These are phyloP conservation scores for Epistrophe eligans DNA, from an alignment of 2,888 invertebrate species.

Conservation along the genomic window DNA sequence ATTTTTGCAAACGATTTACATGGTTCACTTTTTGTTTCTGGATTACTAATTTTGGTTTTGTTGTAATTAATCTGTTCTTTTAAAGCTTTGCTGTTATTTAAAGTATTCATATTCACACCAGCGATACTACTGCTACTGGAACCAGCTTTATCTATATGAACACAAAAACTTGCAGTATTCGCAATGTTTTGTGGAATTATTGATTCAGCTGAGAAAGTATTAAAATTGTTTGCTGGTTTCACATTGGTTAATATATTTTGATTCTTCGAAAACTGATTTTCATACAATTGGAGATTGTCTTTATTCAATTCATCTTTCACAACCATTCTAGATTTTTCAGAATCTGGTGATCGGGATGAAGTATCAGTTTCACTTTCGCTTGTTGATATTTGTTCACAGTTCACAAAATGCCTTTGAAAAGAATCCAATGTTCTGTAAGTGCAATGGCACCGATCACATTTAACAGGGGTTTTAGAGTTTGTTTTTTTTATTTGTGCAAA, in stretches of 20 bases:
- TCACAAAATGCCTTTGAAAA: slow-evolving; percentile 90
- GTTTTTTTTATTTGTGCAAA: slow-evolving; percentile 84
- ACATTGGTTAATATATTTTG: slow-evolving; percentile 4
- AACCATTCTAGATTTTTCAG: slow-evolving; percentile 12
- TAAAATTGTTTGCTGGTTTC: slow-evolving; percentile 10
- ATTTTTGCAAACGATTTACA: slow-evolving; percentile 40
- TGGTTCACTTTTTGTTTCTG: slow-evolving; percentile 26
- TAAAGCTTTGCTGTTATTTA: not conserved
- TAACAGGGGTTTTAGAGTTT: slow-evolving; percentile 86
- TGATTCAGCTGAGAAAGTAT: slow-evolving; percentile 2
- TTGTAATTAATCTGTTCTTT: not conserved
- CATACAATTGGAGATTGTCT: slow-evolving; percentile 50
- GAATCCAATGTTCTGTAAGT: slow-evolving; percentile 93
- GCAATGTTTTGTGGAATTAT: slow-evolving; percentile 26
- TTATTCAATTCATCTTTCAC: slow-evolving; percentile 27
- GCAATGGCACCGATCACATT: slow-evolving; percentile 94
- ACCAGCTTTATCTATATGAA: slow-evolving; percentile 10
- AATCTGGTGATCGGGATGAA: slow-evolving; percentile 85
- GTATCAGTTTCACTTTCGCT: slow-evolving; percentile 92
- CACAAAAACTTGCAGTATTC: slow-evolving; percentile 17
- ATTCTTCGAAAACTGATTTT: slow-evolving; percentile 26
- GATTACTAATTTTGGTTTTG: not conserved
- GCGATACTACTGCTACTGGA: not conserved
- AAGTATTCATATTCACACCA: not conserved
- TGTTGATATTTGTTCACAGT: slow-evolving; percentile 90